Percentiles rank a stretch among this genome's conserved stretches.
Conservation (phyloP, 2,888 invertebrate species). For the Zygothrica quintamaculata region DNA sequence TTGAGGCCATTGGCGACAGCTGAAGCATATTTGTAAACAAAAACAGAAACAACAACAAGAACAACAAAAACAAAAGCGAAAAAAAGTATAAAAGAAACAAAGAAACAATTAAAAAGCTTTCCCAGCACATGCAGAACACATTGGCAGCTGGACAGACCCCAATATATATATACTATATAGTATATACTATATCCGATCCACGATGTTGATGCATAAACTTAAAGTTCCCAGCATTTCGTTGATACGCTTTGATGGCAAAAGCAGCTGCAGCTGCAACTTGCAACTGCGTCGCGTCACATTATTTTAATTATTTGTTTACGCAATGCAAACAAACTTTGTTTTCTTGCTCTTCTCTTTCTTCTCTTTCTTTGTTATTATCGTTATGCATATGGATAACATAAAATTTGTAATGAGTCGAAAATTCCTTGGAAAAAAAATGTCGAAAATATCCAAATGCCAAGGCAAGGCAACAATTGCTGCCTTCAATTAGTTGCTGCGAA, state of each 20-base stretch:
- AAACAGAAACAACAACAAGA: too few species aligned
- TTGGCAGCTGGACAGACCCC: constrained; percentile 35
- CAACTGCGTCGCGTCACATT: constrained; percentile 61
- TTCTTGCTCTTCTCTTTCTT: constrained; percentile 26
- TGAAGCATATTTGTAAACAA: constrained; percentile 70
- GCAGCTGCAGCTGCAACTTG: constrained; percentile 60
- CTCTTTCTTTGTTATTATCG: constrained; percentile 30
- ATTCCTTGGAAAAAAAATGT: too few species aligned
- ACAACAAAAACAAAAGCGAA: neutral
- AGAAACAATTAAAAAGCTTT: constrained; percentile 73
- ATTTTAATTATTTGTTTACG: constrained; percentile 79
- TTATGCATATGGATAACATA: constrained; percentile 64
- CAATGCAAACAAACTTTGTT: constrained; percentile 71
- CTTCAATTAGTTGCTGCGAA: constrained; percentile 75
- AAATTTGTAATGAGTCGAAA: constrained; percentile 55
- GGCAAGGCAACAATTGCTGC: constrained; percentile 40
- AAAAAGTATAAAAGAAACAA: constrained; percentile 4
- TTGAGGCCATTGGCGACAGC: constrained; percentile 58
- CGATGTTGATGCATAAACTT: constrained; percentile 43
- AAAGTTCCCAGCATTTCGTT: constrained; percentile 42
- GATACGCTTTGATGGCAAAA: constrained; percentile 67
- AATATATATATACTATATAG: too few species aligned
- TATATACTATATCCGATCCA: too few species aligned
- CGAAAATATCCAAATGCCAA: constrained; percentile 42
- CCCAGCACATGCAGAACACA: constrained; percentile 66